Evolutionary conservation across 2,797 vertebrate species (phyloP), one percentile per base, ranked within the genome.

Genomic region (Pagetopsis macropterus): DNA sequence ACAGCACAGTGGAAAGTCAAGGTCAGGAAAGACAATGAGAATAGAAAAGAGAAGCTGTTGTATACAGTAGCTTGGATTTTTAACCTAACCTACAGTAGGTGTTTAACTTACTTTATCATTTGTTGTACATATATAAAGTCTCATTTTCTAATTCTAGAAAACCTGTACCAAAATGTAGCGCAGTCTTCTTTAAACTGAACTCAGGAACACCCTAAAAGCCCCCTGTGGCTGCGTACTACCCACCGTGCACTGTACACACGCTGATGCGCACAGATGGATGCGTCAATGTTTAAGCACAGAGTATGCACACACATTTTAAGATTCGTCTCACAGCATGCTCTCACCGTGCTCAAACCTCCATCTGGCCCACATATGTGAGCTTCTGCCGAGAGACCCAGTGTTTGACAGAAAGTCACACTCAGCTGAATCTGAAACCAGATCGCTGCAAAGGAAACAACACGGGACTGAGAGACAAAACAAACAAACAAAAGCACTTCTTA

Each of bases 351-450:
- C 74, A 64, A 48, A 57, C 72, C 78, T 74, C 80, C 85, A 87
- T 88, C 87, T 89, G 88, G 82, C 61, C 9, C 10, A 65, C 88
- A 89, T 66, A 79, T 88, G 89, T 72, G 62, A 64, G 77, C 73
- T 78, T 78, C 79, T 69, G 73, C 56, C 17, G 71, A 79, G 71
- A 80, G 73, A 49, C 49, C 48, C 50, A 2, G 45, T 55, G 75
- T 72, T 76, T 78, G 72, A 80, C 75, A 85, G 66, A 83, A 83
- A 54, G 56, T 57, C 55, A 0, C 79, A 65, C 77, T 88, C 83
- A 78, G 84, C 81, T 79, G 73, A 75, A 71, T 71, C n/a, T 56
- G 43, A 71, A 72, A 49, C 44, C 54, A 37, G 50, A 0, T n/a
- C 2, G 12, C 57, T 56, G 58, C 74, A 13, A 48, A 64, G 52